These are phyloP conservation scores for Gambusia affinis DNA, from an alignment of 2,113 vertebrate species.

Conservation along the genomic window DNA sequence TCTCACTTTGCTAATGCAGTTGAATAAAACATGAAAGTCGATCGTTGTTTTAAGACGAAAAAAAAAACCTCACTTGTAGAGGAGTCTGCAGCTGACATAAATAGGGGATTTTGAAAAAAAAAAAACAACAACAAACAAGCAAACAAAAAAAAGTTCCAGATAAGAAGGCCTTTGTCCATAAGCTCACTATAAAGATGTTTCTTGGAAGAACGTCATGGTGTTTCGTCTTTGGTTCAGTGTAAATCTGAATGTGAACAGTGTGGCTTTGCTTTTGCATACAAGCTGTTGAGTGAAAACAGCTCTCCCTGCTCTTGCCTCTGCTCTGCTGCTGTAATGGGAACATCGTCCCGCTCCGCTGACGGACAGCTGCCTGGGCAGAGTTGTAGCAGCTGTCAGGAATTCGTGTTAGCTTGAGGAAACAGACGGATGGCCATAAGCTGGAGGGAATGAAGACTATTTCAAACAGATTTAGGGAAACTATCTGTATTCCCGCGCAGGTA, in stretches of 20 bases:
- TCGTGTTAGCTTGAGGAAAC: background rate
- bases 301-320: background rate
- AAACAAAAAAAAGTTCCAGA: background rate
- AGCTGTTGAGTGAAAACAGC: constrained; percentile 11
- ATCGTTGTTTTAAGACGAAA: background rate
- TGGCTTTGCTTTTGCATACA: background rate
- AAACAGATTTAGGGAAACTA: background rate
- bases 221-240: background rate
- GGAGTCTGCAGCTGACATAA: background rate
- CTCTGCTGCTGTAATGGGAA: constrained; percentile 4
- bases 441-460: background rate
- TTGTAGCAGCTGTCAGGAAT: background rate
- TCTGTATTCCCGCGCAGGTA: too few species aligned
- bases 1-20: background rate
- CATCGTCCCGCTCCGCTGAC: background rate
- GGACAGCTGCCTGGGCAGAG: constrained; percentile 1
- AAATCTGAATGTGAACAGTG: background rate
- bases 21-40: background rate
- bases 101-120: background rate
- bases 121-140: background rate
- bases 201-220: background rate
- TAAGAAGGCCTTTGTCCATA: background rate
- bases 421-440: background rate
- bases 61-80: too few species aligned
- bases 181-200: background rate